Base-by-base conservation (phyloP, 2,888 invertebrate genomes). In the Parthenolecanium corni region DNA sequence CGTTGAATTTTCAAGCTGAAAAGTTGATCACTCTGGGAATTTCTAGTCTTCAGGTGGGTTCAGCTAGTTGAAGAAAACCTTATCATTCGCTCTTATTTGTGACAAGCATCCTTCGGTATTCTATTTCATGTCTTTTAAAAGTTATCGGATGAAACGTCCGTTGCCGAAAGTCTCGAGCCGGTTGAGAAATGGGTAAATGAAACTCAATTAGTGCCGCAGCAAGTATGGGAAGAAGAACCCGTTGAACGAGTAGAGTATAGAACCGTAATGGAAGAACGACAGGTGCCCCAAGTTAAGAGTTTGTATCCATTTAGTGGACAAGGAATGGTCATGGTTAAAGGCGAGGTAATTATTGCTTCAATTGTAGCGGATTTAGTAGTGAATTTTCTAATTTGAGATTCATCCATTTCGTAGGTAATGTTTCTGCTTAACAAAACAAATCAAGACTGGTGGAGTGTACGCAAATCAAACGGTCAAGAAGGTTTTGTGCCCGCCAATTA, bases 381-480 rank as follows among this genome's bases (percentile, higher is more conserved):
- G n/a, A n/a, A n/a, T n/a, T 31, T 31, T 31, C 9, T 31, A 31
- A 31, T 9, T 31, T 9, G 31, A 31, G 4, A 31, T 9, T 31
- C 54, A 11, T 58, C 2, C 52, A 40, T 69, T 72, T 20, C 57
- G 23, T 70, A 79, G 76, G 79, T 84, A 1, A 89, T 97, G 89
- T 85, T 92, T 71, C 78, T 98, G 1, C 80, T 97, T 66, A 91
- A 88, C 72, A 93, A 93, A 76, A 94, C 92, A 6, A 97, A 96
- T 76, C 84, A 87, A 0, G 98, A 98, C 74, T 97, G 97, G 97
- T 98, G 98, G 98, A 91, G 91, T 70, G 90, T 96, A n/a, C 80
- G 93, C 14, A 92, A 92, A 73, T 83, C 85, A 0, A 91, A 90
- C 71, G 88, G 95, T 0, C 82, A 83, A 0, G 96, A 96, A 71